A percentile compares a stretch with the other conserved stretches of the same genome.
These are phyloP conservation scores for Chaenodraco wilsoni DNA, from an alignment of 2,797 vertebrate genomes.

Conservation along the genomic window DNA sequence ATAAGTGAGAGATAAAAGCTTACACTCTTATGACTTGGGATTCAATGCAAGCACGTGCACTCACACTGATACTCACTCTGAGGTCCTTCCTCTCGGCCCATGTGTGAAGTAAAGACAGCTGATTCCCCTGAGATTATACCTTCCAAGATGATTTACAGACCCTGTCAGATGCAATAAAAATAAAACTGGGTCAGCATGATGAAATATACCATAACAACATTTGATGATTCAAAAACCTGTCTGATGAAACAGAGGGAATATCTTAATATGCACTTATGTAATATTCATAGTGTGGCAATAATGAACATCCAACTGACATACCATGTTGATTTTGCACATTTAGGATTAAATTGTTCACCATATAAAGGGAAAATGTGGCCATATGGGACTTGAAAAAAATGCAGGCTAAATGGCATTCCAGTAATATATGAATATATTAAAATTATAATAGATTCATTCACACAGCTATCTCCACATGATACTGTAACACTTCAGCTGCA, in stretches of 20 bases:
- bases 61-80: conserved; percentile 29
- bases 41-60: conserved; percentile 43
- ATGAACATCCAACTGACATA: conserved; percentile 27
- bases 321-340: neutral
- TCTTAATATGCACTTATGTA: conserved; percentile 46
- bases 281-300: conserved; percentile 36
- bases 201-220: conserved; percentile 59
- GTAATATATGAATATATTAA: conserved; percentile 17
- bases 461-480: conserved; percentile 20
- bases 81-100: conserved; percentile 45
- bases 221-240: conserved; percentile 54
- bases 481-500: conserved; percentile 23
- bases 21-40: conserved; percentile 18
- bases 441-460: conserved; percentile 53
- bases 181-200: conserved; percentile 77
- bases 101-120: conserved; percentile 66
- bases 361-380: conserved; percentile 28
- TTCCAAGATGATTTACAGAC: conserved; percentile 74
- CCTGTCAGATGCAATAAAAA: conserved; percentile 68
- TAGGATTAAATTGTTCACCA: conserved; percentile 8
- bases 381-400: conserved; percentile 28
- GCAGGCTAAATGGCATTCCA: conserved; percentile 48
- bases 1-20: conserved; percentile 28
- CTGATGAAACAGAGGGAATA: conserved; percentile 21
- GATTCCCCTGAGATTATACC: conserved; percentile 62